Evolutionary conservation across 2,797 vertebrate species (phyloP).

Genomic region (Pitangus sulphuratus): DNA sequence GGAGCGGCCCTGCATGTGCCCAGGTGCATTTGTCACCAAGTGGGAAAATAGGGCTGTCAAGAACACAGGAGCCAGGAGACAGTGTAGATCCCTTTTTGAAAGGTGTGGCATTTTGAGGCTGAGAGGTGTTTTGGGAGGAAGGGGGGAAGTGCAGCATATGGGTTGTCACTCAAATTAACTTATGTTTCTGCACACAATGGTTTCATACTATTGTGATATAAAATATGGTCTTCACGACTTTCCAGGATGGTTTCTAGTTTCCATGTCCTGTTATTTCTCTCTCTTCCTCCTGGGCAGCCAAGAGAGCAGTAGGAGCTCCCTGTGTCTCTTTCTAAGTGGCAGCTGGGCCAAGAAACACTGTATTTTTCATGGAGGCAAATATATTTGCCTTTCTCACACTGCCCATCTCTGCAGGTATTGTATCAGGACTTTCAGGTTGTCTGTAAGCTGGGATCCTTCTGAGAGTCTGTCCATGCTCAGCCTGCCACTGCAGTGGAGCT

Average conservation of each 20-base stretch:
- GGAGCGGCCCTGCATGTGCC: not conserved
- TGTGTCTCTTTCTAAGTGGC: not conserved
- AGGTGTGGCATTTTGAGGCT: not conserved
- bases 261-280: not conserved
- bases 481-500: not conserved
- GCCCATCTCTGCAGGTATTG: not conserved
- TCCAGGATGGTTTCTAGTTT: not conserved
- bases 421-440: not conserved
- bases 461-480: not conserved
- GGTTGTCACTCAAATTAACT: not conserved
- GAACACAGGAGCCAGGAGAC: not conserved
- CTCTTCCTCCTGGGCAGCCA: not conserved
- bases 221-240: not conserved
- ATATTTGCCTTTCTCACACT: not conserved
- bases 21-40: not conserved
- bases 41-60: not conserved
- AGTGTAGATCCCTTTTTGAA: not conserved
- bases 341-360: not conserved
- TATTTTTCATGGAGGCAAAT: not conserved
- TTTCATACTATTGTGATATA: not conserved
- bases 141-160: not conserved
- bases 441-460: not conserved
- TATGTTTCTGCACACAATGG: not conserved
- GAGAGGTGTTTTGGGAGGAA: not conserved
- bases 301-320: not conserved